A percentile compares a stretch with the other conserved stretches of the same genome.
Conservation (phyloP, 1,140 invertebrate genomes). For the Solen grandis region DNA sequence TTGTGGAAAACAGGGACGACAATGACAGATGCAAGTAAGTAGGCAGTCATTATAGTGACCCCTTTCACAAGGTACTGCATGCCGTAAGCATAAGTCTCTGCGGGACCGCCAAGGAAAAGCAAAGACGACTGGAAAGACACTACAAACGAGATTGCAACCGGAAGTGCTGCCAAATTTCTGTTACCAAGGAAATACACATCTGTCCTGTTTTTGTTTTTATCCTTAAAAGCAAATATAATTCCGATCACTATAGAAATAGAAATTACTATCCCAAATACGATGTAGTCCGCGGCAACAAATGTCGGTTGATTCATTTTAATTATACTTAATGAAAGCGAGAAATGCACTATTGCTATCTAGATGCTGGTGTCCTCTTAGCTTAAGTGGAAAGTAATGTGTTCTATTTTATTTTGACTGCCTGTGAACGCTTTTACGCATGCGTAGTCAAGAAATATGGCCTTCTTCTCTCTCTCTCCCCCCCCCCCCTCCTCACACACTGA, state of each 20-base stretch:
- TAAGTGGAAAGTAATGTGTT: too few species aligned
- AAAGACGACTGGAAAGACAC: slow-evolving; percentile 60
- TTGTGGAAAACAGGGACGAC: slow-evolving; percentile 55
- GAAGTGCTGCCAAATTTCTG: slow-evolving; percentile 42
- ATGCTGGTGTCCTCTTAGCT: too few species aligned
- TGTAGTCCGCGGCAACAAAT: slow-evolving; percentile 50
- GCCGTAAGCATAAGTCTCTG: slow-evolving; percentile 54
- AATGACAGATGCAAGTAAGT: slow-evolving; percentile 35
- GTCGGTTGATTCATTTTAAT: too few species aligned
- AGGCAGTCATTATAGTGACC: slow-evolving; percentile 37
- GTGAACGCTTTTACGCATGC: too few species aligned
- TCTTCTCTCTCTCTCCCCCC: too few species aligned
- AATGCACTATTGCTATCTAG: too few species aligned
- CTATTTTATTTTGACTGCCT: too few species aligned
- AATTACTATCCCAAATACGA: slow-evolving; percentile 54
- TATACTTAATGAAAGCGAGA: too few species aligned
- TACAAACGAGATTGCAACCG: slow-evolving; percentile 54
- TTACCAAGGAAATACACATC: slow-evolving; percentile 89
- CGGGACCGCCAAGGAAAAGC: slow-evolving; percentile 57
- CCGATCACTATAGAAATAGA: slow-evolving; percentile 85
- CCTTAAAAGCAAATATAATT: slow-evolving; percentile 90
- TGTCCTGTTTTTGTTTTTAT: slow-evolving; percentile 88
- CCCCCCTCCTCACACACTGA: too few species aligned
- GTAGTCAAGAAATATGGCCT: too few species aligned
- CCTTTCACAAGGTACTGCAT: slow-evolving; percentile 20